Base-by-base conservation (phyloP, 1,140 invertebrate genomes). In the Conus ventricosus region DNA sequence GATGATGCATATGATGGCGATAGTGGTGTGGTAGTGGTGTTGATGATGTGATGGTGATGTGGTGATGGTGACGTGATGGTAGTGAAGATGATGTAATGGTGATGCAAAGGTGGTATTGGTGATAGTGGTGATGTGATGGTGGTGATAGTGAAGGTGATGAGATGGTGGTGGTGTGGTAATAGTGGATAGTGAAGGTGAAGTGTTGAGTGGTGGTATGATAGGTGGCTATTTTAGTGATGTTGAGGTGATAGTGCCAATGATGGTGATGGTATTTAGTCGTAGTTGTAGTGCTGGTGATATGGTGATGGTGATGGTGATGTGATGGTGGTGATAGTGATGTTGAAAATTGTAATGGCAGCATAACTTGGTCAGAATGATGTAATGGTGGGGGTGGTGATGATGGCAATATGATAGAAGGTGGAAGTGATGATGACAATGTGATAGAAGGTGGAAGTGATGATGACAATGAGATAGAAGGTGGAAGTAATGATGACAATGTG, bases 371-470 rank as follows among this genome's bases (percentile, higher is more conserved):
- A 54, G 23, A 23, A 83, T 55, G 55, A 51, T 51, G 39, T 23
- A 55, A 23, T 27, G n/a, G 81, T 83, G 81, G 23, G 10, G 81
- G 67, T 83, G 83, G 85, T 83, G 85, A 81, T 81, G 87, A 87
- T 89, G 88, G 39, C 39, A 39, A 39, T 39, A 3, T 39, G 39
- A 39, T 39, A 39, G 39, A 84, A 81, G 86, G 20, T 71, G 23
- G 23, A 17, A 20, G 57, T 60, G 57, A 60, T 60, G 57, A 60
- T 60, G 57, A 4, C 15, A 60, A 60, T 60, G 57, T 60, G 57
- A 60, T 60, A 15, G 39, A 39, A 39, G 39, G 39, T 39, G 39
- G 39, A 39, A 39, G 15, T 60, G 57, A 60, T 60, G 4, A 60
- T 60, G 57, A 15, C 15, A 60, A 60, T 60, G 57, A 2, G 57